Evolutionary conservation across 2,113 vertebrate species (phyloP), one percentile per base, ranked within the genome.

Genomic region (Macroglossus sobrinus): DNA sequence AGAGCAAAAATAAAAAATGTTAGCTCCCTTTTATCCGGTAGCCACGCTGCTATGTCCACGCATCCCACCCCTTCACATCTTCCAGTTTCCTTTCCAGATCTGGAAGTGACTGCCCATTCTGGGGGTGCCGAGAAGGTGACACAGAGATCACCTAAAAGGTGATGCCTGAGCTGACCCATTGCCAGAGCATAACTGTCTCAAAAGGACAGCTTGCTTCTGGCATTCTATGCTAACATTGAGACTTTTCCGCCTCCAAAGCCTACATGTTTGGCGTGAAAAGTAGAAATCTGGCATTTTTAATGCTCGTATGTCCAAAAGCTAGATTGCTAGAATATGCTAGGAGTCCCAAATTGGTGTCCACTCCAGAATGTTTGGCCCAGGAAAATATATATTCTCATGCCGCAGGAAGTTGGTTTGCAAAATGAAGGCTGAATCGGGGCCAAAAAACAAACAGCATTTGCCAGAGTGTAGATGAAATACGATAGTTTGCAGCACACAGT

Each of bases 391-490:
- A 97, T 95, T 96, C 95, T 97, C 95, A 87, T 93, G 89, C 81
- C 24, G 45, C 94, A 96, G 93, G 94, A 97, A 96, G 97, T 92
- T 96, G 93, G 95, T 98, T 94, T 97, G 88, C 89, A 97, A 97
- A 94, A 97, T 0, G 82, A 97, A 96, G 89, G 40, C 91, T 96
- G 96, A 97, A 76, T 2, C 5, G 12, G 8, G 43, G 97, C 97
- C 97, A 97, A 91, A 71, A 94, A 95, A 45, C 89, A 64, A 97
- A 82, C 35, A 45, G 78, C 75, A 33, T 87, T 94, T 97, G 97
- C 75, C 95, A 97, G 97, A 96, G 47, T 0, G 1, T 0, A 0
- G 75, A 97, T 75, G 98, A 97, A 98, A 97, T 13, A 82, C 68
- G 94, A 89, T 97, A 38, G 13, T 47, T 93, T 69, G 80, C 89